Base-by-base conservation (phyloP, 2,888 invertebrate species). In the Scaptodrosophila latifasciaeformis region DNA sequence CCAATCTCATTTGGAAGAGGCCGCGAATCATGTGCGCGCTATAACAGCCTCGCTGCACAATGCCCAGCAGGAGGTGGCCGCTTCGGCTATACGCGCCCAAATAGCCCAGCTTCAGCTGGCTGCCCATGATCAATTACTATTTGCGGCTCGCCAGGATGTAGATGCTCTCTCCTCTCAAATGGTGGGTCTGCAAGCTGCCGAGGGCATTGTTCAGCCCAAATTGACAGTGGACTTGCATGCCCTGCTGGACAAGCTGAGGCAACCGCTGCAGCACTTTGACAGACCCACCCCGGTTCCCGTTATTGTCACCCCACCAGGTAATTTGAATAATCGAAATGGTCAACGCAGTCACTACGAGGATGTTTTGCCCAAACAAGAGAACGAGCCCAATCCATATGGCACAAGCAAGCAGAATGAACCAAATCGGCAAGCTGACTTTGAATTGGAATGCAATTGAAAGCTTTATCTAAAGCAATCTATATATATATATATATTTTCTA, bases 121-220 rank as follows among this genome's bases (percentile, higher is more conserved):
- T 2, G 86, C 87, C 0, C 86, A 86, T 47, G 86, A 87, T 61
- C 86, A 87, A 55, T 59, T 87, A 29, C 56, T 87, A 3, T 87
- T 87, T 50, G 86, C 86, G 0, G 86, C 87, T 2, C 79, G 87
- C 1, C 86, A 86, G 67, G 84, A 84, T 49, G 86, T 87, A 13
- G 86, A 86, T 42, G 82, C 86, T 1, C 43, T 86, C 0, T 86
- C 86, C 7, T 84, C 87, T 1, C 86, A 87, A 65, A 84, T 86
- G 68, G 86, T 85, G 1, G 85, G 84, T 0, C 51, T 85, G 31
- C 85, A 86, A 49, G 85, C 85, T 4, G 84, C 84, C 21, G 86
- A 85, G 58, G 85, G 86, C 1, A 81, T 86, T 34, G 66, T 70
- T 4, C 69, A 74, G 39, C 81, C 84, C 0, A 81, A 80, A 42